Conservation (phyloP, 2,113 vertebrate genomes). For the Campylomormyrus numenius region DNA sequence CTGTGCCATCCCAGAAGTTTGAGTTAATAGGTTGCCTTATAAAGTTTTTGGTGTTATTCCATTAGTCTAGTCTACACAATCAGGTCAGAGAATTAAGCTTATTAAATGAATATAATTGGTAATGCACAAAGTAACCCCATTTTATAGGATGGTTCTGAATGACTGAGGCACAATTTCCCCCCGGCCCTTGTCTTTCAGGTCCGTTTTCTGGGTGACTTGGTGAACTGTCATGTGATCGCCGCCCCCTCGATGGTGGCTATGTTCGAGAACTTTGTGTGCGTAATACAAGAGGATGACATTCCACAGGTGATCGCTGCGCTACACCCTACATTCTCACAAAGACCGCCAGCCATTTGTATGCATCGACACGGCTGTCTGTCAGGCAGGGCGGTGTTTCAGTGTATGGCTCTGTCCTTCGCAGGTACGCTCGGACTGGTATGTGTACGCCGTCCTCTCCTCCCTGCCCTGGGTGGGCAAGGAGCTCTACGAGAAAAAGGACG, state of each 20-base stretch:
- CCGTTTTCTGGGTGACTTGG: constrained; percentile 88
- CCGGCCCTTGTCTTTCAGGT: constrained; percentile 58
- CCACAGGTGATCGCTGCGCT: constrained; percentile 72
- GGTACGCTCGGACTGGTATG: constrained; percentile 96
- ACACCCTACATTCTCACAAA: background rate
- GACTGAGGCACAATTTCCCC: background rate
- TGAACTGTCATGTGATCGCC: constrained; percentile 97
- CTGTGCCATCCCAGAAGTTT: background rate
- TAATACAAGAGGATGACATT: constrained; percentile 92
- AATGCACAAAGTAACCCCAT: background rate
- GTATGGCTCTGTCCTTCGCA: constrained; percentile 31
- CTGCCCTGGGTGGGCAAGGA: constrained; percentile 98
- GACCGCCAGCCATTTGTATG: background rate
- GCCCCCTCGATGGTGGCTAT: constrained; percentile 97
- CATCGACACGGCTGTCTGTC: background rate
- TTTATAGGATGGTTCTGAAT: background rate
- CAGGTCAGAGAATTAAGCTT: background rate
- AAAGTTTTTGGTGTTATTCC: background rate
- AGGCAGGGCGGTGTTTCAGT: background rate
- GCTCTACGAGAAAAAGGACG: constrained; percentile 95
- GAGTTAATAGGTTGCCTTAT: background rate
- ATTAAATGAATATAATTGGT: background rate
- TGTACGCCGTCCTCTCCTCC: constrained; percentile 85
- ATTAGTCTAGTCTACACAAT: background rate
- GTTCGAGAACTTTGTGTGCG: constrained; percentile 95